Evolutionary conservation across 2,888 invertebrate species (phyloP), one percentile per base, ranked within the genome.

Genomic region (Perizoma flavofasciatum): DNA sequence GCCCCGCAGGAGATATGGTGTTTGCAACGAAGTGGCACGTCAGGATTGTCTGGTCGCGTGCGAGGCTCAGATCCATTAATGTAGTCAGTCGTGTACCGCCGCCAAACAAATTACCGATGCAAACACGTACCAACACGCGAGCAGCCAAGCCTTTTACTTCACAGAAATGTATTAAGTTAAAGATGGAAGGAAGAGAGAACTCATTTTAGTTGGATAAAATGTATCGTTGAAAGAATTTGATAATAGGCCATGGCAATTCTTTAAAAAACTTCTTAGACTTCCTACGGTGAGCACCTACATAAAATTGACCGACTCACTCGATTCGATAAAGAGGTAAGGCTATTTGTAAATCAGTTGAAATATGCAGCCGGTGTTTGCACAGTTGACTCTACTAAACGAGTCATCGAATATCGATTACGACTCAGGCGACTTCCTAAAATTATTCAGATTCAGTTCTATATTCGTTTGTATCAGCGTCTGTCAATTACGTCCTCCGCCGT

Each of bases 61-160:
- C 81, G 68, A 66, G 68, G 74, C 79, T 73, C 74, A 82, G 87
- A 88, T 89, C 86, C 89, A 89, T 91, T 89, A 90, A 88, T 88
- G 88, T 88, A 88, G 85, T 81, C 85, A 82, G 85, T 78, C 82
- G 83, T 83, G 82, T 82, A 86, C 82, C 83, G 86, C 86, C 88
- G 85, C 88, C 88, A 90, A 91, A 91, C 91, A 91, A 91, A 91
- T 91, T 91, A 91, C 85, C 75, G 88, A 91, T 90, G 90, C 92
- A 92, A 92, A 92, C 90, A 91, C 89, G 83, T 85, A 81, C 82
- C 82, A 84, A 83, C 92, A 92, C 91, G 91, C 91, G 81, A 90
- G 77, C 83, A 78, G 78, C 84, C 81, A 88, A 90, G 88, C 86
- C 83, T 89, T 89, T 83, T 88, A 88, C 89, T 61, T 63, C 63